Percentiles rank a stretch among this genome's conserved stretches.
These are phyloP conservation scores for Genyomyrus donnyi DNA, from an alignment of 2,113 vertebrate genomes.

Conservation along the genomic window DNA sequence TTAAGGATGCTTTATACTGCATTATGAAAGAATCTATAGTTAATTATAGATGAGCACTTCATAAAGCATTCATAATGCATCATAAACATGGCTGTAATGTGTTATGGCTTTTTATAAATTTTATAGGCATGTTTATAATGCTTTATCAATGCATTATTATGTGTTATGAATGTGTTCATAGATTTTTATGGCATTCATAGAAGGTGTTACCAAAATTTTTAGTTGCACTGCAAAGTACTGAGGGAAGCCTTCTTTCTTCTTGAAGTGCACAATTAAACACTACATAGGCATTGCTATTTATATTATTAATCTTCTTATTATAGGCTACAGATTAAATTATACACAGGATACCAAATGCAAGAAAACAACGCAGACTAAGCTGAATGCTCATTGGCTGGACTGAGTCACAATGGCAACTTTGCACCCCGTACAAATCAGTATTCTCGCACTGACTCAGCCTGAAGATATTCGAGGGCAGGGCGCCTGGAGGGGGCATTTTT, in stretches of 20 bases:
- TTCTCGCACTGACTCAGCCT: conserved; percentile 15
- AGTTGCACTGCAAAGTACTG: not conserved
- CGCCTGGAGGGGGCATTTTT: not conserved
- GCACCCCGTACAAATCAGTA: conserved; percentile 1
- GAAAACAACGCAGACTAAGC: not conserved
- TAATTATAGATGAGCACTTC: not conserved
- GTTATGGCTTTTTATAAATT: not conserved
- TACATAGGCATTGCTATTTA: not conserved
- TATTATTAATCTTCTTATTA: not conserved
- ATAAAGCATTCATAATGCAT: not conserved
- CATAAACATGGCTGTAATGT: not conserved
- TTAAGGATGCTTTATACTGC: not conserved
- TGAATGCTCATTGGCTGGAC: not conserved
- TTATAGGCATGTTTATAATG: not conserved
- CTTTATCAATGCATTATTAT: not conserved
- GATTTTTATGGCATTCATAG: not conserved
- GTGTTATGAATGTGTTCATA: not conserved
- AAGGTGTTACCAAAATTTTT: not conserved
- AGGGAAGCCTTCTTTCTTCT: not conserved
- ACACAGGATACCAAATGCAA: not conserved
- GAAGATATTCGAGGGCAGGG: conserved; percentile 18
- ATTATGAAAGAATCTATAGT: not conserved
- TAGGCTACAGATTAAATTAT: not conserved
- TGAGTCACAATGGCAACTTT: not conserved
- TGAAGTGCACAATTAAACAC: not conserved